phyloP scores from a whole-genome alignment of 2,113 vertebrate genomes.

The Circaetus gallicus region DNA sequence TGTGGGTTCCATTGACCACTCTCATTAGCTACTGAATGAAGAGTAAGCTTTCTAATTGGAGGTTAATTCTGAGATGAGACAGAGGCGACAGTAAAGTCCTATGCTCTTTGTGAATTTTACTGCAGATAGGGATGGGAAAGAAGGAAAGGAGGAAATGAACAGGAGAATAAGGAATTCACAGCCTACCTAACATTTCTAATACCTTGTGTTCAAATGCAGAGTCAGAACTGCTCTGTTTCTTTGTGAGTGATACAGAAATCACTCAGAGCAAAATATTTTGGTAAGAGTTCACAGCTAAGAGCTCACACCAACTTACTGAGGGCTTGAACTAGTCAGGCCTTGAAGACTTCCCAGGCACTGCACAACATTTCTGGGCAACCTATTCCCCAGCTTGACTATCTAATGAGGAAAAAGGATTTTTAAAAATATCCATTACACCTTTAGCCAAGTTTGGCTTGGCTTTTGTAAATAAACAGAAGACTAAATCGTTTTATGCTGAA shows the following conservation, averaged over 20 bases:
- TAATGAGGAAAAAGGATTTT: neutral
- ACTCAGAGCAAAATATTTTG: neutral
- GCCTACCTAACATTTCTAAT: neutral
- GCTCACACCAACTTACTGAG: neutral
- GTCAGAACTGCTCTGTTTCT: neutral
- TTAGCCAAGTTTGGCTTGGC: neutral
- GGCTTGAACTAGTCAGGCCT: neutral
- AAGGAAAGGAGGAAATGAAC: neutral
- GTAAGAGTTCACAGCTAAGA: neutral
- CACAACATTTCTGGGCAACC: neutral
- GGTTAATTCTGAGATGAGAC: neutral
- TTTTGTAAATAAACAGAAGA: conserved; percentile 31
- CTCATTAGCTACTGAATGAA: neutral
- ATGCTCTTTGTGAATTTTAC: neutral
- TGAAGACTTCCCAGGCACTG: neutral
- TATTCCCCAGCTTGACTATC: neutral
- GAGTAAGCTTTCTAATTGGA: neutral
- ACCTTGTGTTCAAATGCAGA: neutral
- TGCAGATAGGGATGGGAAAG: neutral
- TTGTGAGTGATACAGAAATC: neutral
- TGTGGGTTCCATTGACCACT: neutral
- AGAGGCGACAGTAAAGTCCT: neutral
- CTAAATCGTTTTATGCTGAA: neutral
- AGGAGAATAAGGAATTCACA: neutral
- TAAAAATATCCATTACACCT: neutral